Evolutionary conservation across 2,888 invertebrate species (phyloP), one percentile per base, ranked within the genome.

Genomic region (Molorchus minor): DNA sequence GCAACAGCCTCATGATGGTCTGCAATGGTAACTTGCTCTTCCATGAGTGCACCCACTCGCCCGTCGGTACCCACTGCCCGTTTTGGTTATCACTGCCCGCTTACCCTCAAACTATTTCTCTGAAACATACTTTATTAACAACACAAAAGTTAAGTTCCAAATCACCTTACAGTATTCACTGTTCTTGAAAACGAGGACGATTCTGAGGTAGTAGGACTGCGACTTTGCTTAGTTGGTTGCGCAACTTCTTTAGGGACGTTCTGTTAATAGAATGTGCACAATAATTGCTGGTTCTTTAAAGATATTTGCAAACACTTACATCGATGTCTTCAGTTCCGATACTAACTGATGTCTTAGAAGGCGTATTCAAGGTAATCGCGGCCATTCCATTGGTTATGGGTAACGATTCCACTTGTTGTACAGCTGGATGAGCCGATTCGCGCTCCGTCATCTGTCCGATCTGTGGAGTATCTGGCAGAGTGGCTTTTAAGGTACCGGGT

Each of bases 1-100:
- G 99, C 69, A 99, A 83, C 76, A 99, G 86, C 70, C 99, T 84
- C 98, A 99, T 99, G 73, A 99, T 98, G 53, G 99, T 99, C 85
- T 99, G 99, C 70, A 99, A 84, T 3, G 99, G 99, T 67, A 99
- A 84, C 82, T 98, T 98, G 64, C 90, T 90, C 77, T 99, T 96
- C 99, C 99, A 99, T 1, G 93, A 90, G 70, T 90, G 86, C 60
- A 96, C 97, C 98, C 98, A 99, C 76, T 96, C 96, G 15, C 93
- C 89, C 2, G 92, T 91, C n/a, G 98, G 92, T n/a, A 88, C 86
- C 96, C 97, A 98, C 47, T 84, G 85, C 70, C 73, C 73, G 35
- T 69, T 73, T 10, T 38, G 43, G 13, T 41, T 63, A 38, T 73
- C 73, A 30, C 35, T 81, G 77, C 21, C 83, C 81, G 20, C 81